Evolutionary conservation across 2,888 invertebrate genomes (phyloP).

Genomic region (Tenthredo scrophulariae): DNA sequence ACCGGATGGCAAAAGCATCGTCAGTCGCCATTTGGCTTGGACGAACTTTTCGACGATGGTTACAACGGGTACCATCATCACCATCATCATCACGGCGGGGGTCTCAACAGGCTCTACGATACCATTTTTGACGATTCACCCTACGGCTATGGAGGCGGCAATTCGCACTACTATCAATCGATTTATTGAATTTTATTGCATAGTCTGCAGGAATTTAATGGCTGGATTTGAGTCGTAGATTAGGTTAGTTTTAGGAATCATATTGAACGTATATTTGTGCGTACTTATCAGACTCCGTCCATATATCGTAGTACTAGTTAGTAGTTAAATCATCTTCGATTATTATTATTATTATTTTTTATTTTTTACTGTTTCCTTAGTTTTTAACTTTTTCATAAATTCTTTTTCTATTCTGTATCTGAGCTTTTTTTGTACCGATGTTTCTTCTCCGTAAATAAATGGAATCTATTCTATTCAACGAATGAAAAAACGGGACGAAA

Average conservation of each 20-base stretch:
- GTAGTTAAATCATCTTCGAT: conserved; percentile 8
- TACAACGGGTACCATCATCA: not conserved
- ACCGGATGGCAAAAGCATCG: not conserved
- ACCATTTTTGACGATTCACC: not conserved
- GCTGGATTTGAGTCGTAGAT: not conserved
- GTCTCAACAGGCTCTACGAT: conserved; percentile 16
- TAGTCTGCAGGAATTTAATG: not conserved
- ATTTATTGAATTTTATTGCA: not conserved
- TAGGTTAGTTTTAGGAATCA: conserved; percentile 12
- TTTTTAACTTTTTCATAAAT: not conserved
- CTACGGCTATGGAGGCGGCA: not conserved
- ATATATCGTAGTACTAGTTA: not conserved
- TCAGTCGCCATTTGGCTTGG: not conserved
- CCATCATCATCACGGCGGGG: not conserved
- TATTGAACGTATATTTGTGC: not conserved
- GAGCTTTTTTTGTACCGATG: not conserved
- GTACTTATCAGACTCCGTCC: conserved; percentile 23
- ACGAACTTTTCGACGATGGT: conserved; percentile 3
- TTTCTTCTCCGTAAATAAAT: conserved; percentile 1
- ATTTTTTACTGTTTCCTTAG: conserved; percentile 5
- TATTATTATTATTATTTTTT: too few species aligned
- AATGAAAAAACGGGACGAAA: not conserved
- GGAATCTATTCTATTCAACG: not conserved
- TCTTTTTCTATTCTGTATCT: not conserved
- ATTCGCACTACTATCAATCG: not conserved